These are phyloP conservation scores for Oreocharis arfaki DNA, from an alignment of 2,113 vertebrate species.

Conservation along the genomic window DNA sequence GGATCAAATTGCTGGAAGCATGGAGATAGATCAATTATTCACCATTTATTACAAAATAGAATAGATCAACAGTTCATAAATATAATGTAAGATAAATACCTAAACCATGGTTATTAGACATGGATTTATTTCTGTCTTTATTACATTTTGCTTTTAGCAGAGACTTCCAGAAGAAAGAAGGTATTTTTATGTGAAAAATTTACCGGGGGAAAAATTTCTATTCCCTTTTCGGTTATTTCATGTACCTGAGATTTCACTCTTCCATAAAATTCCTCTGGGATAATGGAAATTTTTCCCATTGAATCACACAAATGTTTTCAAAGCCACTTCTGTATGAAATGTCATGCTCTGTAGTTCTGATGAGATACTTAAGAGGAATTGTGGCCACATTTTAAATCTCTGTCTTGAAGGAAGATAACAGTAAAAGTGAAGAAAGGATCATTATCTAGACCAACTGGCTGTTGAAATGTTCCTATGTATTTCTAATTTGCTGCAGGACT, in stretches of 20 bases:
- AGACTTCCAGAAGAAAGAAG: neutral
- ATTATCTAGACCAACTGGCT: neutral
- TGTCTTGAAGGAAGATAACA: neutral
- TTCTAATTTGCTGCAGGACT: neutral
- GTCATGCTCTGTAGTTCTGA: neutral
- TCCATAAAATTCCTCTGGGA: neutral
- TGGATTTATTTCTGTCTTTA: neutral
- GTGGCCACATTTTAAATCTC: neutral
- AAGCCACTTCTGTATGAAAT: neutral
- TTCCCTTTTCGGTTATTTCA: neutral
- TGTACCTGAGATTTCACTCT: neutral
- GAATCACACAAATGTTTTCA: neutral
- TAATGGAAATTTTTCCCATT: constrained; percentile 2
- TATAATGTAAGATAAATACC: neutral
- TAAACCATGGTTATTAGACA: neutral
- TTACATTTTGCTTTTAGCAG: neutral
- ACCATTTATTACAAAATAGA: neutral
- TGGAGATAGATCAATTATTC: neutral
- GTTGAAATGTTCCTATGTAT: neutral
- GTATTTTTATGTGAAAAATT: neutral
- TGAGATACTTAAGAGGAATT: neutral
- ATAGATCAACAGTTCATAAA: neutral
- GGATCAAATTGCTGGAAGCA: neutral
- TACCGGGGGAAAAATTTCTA: neutral
- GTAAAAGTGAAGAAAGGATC: neutral